Percentiles rank a stretch among this genome's conserved stretches.
These are phyloP conservation scores for Ephestia elutella DNA, from an alignment of 1,140 invertebrate species.

Conservation along the genomic window DNA sequence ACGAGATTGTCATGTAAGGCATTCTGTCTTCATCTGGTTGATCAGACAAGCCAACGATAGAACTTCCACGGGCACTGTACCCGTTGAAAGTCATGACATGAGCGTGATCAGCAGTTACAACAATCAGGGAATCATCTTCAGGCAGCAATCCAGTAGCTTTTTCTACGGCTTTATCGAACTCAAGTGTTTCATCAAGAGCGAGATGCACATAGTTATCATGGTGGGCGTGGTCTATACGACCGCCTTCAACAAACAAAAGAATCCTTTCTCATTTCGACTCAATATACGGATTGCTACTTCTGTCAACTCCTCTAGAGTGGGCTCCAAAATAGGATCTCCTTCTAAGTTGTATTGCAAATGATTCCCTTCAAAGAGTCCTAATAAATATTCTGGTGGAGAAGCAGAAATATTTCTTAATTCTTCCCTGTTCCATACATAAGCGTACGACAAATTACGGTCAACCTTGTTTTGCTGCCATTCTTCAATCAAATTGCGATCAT, in stretches of 20 bases:
- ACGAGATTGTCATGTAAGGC: neutral
- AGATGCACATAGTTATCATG: slow-evolving; percentile 1
- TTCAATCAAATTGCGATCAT: neutral
- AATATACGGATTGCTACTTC: slow-evolving; percentile 1
- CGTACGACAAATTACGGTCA: neutral
- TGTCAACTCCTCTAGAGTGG: neutral
- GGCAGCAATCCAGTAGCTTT: neutral
- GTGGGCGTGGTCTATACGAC: neutral
- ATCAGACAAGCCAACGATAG: neutral
- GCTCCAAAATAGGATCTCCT: neutral
- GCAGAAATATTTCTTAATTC: neutral
- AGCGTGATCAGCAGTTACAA: neutral
- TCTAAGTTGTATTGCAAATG: neutral
- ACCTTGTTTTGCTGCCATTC: neutral
- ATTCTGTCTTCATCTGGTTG: neutral
- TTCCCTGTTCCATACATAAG: neutral
- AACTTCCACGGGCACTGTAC: neutral
- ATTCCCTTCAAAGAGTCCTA: neutral
- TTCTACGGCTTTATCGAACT: neutral
- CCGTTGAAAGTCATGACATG: neutral
- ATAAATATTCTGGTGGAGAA: neutral
- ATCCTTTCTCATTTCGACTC: neutral
- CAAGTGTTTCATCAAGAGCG: neutral
- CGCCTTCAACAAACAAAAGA: slow-evolving; percentile 1
- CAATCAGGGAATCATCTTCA: neutral